These are phyloP conservation scores for Archips xylosteana DNA, from an alignment of 2,888 invertebrate genomes.

Conservation along the genomic window DNA sequence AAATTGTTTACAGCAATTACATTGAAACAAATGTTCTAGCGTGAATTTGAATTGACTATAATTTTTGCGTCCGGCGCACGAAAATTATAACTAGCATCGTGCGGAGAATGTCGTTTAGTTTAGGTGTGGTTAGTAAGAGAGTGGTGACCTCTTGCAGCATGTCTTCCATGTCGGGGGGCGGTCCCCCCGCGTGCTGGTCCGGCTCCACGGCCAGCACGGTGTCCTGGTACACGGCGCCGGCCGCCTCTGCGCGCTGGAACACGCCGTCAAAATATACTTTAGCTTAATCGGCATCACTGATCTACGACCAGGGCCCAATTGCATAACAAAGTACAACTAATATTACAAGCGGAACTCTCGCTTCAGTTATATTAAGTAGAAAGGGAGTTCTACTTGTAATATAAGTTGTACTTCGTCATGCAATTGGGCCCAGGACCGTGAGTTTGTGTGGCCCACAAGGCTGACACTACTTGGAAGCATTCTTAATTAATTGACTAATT, in stretches of 20 bases:
- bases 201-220: conserved; percentile 50
- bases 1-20: conserved; percentile 18
- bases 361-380: no score
- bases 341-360: no score
- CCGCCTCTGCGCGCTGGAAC: conserved; percentile 48
- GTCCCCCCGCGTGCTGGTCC: conserved; percentile 25
- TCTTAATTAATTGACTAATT: no score
- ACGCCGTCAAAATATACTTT: not conserved
- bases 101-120: not conserved
- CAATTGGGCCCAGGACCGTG: no score
- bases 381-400: no score
- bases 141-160: conserved; percentile 65
- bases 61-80: not conserved
- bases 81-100: not conserved
- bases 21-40: conserved; percentile 12
- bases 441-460: no score
- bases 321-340: no score
- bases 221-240: conserved; percentile 56
- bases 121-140: not conserved
- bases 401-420: no score
- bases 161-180: conserved; percentile 55
- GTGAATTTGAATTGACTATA: not conserved
- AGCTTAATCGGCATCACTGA: no score
- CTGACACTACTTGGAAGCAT: no score
- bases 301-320: no score